Conservation (phyloP, 2,888 invertebrate species). For the Mongoloraphidia duomilia region DNA sequence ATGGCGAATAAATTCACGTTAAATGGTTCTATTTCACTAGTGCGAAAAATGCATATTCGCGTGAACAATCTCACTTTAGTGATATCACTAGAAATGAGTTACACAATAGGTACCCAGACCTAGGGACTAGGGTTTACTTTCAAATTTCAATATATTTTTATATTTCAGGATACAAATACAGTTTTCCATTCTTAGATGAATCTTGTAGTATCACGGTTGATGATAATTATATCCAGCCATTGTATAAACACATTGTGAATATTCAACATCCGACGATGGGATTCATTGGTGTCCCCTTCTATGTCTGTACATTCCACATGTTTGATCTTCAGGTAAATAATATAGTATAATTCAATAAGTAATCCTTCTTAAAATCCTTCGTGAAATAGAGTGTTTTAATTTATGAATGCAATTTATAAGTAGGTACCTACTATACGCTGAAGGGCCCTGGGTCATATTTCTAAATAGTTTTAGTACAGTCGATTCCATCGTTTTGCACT, state of each 20-base stretch:
- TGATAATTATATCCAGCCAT: slow-evolving; percentile 48
- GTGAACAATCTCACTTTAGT: too few relatives aligned
- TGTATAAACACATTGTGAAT: slow-evolving; percentile 66
- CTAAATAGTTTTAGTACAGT: slow-evolving; percentile 1
- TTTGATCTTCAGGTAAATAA: slow-evolving; percentile 53
- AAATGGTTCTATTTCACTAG: too few relatives aligned
- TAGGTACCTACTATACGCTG: not conserved
- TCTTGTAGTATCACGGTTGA: slow-evolving; percentile 45
- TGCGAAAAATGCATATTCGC: too few relatives aligned
- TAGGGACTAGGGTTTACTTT: too few relatives aligned
- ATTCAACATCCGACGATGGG: slow-evolving; percentile 59
- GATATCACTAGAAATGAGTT: too few relatives aligned
- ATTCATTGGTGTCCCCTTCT: slow-evolving; percentile 57
- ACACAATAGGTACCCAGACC: too few relatives aligned
- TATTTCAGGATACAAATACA: slow-evolving; percentile 49
- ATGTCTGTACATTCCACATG: slow-evolving; percentile 51
- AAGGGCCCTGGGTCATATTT: too few relatives aligned
- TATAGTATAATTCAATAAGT: not conserved
- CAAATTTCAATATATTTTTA: slow-evolving; percentile 3
- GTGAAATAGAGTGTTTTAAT: too few relatives aligned
- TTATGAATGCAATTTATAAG: not conserved
- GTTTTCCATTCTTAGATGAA: slow-evolving; percentile 52
- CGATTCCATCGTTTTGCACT: not conserved
- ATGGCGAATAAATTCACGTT: too few relatives aligned
- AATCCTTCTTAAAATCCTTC: not conserved